Evolutionary conservation across 1,140 invertebrate species (phyloP), one percentile per base, ranked within the genome.

Genomic region (Eriocheir sinensis): DNA sequence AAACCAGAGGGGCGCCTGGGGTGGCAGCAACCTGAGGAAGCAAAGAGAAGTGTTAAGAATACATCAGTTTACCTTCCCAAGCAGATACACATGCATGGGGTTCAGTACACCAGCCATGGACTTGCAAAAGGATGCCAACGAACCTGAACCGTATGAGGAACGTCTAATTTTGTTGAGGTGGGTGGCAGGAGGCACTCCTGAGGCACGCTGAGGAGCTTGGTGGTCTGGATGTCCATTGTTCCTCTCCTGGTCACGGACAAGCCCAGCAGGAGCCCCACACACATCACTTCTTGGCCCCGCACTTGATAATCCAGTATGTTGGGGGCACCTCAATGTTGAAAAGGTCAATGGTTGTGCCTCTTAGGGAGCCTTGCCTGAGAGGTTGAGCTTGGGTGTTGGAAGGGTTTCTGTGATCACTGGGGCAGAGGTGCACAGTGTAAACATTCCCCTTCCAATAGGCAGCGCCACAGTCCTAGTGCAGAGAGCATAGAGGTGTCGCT

Each of bases 391-490:
- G 0, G 99, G 98, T 96, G 99, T 98, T 0, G 98, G 97, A 89
- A 99, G 97, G 15, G 98, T 98, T 96, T 99, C 98, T 1, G 98
- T 99, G 6, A 98, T 97, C 3, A 98, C 97, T 0, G 99, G 98
- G 53, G 98, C 98, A 30, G 98, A 97, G 0, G 98, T 99, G 96
- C 98, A 97, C 15, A 99, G 97, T 0, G 98, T 99, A 95, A 99
- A 98, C 98, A 99, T 99, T 44, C 99, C 99, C 96, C 98, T 98
- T 96, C 53, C 96, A 36, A 96, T 81, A 36, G 96, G 98, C 32
- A 99, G 97, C 1, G 99, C 98, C 98, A 99, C 99, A 2, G 99
- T 99, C 95, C 99, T 97, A 0, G 99, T 98, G 96, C 98, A 99
- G 17, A 99, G 97, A 0, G 98, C 98, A 96, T 98, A 98, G 72